phyloP scores from a whole-genome alignment of 2,113 vertebrate species.

The Todiramphus saurophagus region DNA sequence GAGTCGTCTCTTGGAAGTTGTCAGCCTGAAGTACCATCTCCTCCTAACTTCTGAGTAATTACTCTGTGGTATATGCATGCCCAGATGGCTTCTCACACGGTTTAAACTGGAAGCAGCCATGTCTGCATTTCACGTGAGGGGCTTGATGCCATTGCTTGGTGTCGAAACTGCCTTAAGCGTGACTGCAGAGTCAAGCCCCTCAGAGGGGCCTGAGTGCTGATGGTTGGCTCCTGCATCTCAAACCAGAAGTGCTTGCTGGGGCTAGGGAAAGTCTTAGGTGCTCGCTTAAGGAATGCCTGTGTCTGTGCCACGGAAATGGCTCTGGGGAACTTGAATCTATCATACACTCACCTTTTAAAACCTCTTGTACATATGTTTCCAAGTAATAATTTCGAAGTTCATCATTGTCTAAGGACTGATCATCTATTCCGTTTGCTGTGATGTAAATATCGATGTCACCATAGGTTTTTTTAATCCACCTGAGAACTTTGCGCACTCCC shows the following conservation, averaged over 20 bases:
- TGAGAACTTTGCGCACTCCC: conserved; percentile 84
- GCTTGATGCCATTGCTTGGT: not conserved
- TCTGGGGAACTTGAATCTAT: not conserved
- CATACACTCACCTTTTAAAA: conserved; percentile 85
- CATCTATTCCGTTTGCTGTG: conserved; percentile 89
- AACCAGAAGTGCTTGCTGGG: not conserved
- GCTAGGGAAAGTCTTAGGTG: not conserved
- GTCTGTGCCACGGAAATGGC: not conserved
- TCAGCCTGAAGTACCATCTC: not conserved
- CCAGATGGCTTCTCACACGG: not conserved
- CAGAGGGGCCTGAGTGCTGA: not conserved
- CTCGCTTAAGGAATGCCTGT: not conserved
- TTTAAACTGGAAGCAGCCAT: not conserved
- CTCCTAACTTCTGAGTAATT: not conserved
- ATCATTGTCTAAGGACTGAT: conserved; percentile 81
- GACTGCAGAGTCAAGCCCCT: not conserved
- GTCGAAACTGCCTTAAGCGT: not conserved
- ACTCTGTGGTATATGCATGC: not conserved
- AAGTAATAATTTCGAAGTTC: conserved; percentile 85
- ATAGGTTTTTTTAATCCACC: conserved; percentile 85
- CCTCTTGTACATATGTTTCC: conserved; percentile 85
- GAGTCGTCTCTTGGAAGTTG: not conserved
- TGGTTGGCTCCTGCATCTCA: not conserved
- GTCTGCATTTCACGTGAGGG: rapidly evolving
- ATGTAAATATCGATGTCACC: conserved; percentile 83